Evolutionary conservation across 2,888 invertebrate species (phyloP).

Genomic region (Caenorhabditis auriculariae): DNA sequence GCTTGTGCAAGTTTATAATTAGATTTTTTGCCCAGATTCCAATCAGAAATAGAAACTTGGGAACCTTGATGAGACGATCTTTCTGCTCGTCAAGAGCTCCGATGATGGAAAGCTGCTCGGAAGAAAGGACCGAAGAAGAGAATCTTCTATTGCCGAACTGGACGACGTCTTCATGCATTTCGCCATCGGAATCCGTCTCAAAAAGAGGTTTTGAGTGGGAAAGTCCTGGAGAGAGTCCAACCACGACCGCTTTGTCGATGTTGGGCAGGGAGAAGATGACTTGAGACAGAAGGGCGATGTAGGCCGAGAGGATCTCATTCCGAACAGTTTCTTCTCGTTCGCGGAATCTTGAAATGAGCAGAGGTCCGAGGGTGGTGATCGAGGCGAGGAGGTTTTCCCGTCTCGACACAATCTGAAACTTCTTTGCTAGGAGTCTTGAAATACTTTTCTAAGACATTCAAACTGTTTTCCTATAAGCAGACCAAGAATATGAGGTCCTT

Average conservation of each 20-base stretch:
- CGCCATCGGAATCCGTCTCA: slow-evolving; percentile 5
- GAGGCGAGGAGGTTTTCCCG: slow-evolving; percentile 87
- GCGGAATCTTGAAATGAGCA: slow-evolving; percentile 79
- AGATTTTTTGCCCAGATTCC: too few species aligned
- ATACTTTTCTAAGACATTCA: too few species aligned
- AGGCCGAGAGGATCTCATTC: slow-evolving; percentile 85
- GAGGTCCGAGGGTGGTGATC: slow-evolving; percentile 84
- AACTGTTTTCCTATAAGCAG: too few species aligned
- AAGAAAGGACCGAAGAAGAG: slow-evolving; percentile 11
- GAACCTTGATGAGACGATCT: slow-evolving; percentile 2
- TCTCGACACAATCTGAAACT: slow-evolving; percentile 75
- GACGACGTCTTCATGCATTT: slow-evolving; percentile 9
- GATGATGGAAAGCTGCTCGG: slow-evolving; percentile 14
- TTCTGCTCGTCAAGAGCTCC: slow-evolving; percentile 9
- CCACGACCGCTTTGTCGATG: slow-evolving; percentile 13
- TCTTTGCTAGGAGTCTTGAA: too few species aligned
- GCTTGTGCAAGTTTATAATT: too few species aligned
- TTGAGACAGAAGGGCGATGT: slow-evolving; percentile 86
- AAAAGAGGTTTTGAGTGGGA: not conserved
- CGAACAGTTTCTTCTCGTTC: slow-evolving; percentile 93
- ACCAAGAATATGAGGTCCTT: too few species aligned
- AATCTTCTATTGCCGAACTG: slow-evolving; percentile 14
- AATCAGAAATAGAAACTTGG: slow-evolving; percentile 65
- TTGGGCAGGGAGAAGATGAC: slow-evolving; percentile 72
- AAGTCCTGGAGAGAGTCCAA: not conserved